phyloP scores from a whole-genome alignment of 2,888 invertebrate genomes.

The Schizaphis graminum region DNA sequence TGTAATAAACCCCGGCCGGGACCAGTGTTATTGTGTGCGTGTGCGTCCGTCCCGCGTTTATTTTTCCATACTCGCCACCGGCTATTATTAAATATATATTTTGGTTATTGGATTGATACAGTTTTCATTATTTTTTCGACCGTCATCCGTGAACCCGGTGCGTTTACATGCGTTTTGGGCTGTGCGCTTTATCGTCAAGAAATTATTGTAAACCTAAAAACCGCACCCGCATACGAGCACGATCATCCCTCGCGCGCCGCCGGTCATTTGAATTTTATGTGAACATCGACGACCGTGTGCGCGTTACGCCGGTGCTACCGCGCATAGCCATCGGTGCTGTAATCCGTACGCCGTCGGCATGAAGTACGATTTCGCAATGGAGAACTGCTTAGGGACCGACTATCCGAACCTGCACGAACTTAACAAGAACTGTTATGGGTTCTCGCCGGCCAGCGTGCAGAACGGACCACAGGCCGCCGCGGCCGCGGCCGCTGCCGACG shows the following conservation, averaged over 20 bases:
- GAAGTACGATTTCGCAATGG: conserved; percentile 65
- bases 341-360: conserved; percentile 59
- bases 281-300: background rate
- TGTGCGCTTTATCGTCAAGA: background rate
- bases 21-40: background rate
- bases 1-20: background rate
- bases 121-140: background rate
- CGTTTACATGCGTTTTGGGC: background rate
- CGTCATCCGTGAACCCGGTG: background rate
- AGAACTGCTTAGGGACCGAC: conserved; percentile 61
- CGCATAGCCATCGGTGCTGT: background rate
- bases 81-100: background rate
- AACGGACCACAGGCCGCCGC: conserved; percentile 61
- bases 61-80: background rate
- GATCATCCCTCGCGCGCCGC: background rate
- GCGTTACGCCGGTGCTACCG: background rate
- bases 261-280: conserved; percentile 13
- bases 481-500: conserved; percentile 59
- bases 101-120: background rate
- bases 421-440: conserved; percentile 64
- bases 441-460: conserved; percentile 65
- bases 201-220: background rate
- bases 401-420: conserved; percentile 64
- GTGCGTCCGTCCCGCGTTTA: background rate
- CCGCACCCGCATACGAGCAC: background rate